A percentile compares a stretch with the other conserved stretches of the same genome.
phyloP scores from a whole-genome alignment of 1,140 invertebrate genomes.

The Zophobas atratus region DNA sequence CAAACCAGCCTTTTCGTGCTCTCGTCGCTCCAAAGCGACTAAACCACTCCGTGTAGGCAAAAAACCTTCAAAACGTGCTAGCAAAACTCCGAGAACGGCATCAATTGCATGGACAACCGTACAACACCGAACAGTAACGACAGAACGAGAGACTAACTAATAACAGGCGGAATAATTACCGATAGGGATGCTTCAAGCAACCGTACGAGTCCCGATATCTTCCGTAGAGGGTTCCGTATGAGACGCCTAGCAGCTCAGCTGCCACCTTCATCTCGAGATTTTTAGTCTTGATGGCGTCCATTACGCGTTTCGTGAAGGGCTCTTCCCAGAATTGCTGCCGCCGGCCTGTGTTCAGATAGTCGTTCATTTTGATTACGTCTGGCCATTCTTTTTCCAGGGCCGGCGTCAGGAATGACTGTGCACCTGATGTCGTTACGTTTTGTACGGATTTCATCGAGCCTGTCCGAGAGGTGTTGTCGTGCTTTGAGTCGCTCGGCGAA shows the following conservation, averaged over 20 bases:
- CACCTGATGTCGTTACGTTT: conserved; percentile 60
- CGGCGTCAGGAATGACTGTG: conserved; percentile 62
- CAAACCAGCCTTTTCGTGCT: not conserved
- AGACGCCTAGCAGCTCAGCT: conserved; percentile 89
- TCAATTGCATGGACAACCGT: conserved; percentile 33
- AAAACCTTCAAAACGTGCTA: conserved; percentile 34
- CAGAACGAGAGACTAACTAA: conserved; percentile 23
- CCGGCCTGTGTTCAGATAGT: conserved; percentile 87
- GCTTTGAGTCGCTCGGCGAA: conserved; percentile 46
- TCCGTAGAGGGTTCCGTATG: conserved; percentile 91
- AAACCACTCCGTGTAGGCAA: not conserved
- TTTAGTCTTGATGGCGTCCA: conserved; percentile 91
- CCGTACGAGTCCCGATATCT: conserved; percentile 90
- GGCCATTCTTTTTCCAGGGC: conserved; percentile 75
- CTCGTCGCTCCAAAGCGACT: not conserved
- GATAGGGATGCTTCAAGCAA: conserved; percentile 86
- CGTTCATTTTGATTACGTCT: conserved; percentile 90
- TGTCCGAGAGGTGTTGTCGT: conserved; percentile 33
- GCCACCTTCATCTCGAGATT: conserved; percentile 94
- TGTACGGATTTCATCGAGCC: conserved; percentile 31
- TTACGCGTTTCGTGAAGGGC: conserved; percentile 84
- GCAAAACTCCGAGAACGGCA: conserved; percentile 36
- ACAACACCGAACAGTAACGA: conserved; percentile 8
- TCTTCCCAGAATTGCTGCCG: conserved; percentile 94
- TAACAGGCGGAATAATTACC: conserved; percentile 69